Conservation (phyloP, 2,888 invertebrate genomes). For the Oasisia sp. region DNA sequence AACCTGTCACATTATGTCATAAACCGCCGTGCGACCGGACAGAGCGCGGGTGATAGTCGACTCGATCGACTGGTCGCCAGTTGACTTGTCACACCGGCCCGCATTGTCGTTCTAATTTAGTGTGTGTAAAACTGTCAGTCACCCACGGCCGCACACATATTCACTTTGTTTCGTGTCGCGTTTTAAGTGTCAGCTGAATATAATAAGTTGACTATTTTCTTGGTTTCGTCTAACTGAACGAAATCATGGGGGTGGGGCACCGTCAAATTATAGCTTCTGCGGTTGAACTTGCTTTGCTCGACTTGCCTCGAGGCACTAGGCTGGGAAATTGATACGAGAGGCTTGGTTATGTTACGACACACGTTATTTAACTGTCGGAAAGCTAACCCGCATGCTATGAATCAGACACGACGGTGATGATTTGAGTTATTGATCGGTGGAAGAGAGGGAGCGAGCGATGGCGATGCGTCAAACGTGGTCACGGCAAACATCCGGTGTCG, state of each 20-base stretch:
- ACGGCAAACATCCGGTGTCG: not conserved
- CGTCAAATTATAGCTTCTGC: not conserved
- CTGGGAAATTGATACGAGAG: not conserved
- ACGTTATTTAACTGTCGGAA: not conserved
- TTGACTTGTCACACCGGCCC: not conserved
- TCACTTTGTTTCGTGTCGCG: not conserved
- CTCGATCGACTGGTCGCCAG: not conserved
- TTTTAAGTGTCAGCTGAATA: not conserved
- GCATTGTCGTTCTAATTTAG: not conserved
- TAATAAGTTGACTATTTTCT: not conserved
- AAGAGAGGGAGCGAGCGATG: not conserved
- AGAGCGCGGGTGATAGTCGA: not conserved
- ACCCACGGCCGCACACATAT: not conserved
- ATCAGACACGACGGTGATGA: not conserved
- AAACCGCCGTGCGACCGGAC: not conserved
- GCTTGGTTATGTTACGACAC: not conserved
- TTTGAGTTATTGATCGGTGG: not conserved
- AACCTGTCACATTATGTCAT: not conserved
- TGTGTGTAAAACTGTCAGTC: not conserved
- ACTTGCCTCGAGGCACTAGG: not conserved
- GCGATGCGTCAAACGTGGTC: not conserved
- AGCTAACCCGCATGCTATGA: not conserved
- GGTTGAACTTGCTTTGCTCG: too few species aligned
- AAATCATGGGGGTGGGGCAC: slow-evolving; percentile 7
- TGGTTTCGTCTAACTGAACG: not conserved